Evolutionary conservation across 2,113 vertebrate genomes (phyloP), one percentile per base, ranked within the genome.

Genomic region (Xiphorhynchus elegans): DNA sequence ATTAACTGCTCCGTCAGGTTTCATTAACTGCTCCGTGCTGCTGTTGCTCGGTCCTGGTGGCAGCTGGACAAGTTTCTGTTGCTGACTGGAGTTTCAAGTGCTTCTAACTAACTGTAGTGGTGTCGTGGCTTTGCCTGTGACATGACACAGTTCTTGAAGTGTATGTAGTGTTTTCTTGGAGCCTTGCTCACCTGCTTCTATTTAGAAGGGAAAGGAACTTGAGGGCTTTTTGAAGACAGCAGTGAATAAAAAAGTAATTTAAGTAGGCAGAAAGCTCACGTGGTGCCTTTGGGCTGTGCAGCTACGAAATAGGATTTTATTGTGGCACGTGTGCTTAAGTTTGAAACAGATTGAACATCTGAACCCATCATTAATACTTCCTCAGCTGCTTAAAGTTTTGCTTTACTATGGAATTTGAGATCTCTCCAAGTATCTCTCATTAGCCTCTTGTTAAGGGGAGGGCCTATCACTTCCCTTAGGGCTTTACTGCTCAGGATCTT

Each of bases 121-220:
- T 49, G 26, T 31, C 9, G 1, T 6, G 55, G 58, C 56, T 75
- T 91, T 60, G 15, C 35, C 10, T 25, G 44, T 35, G 76, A 21
- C 8, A 7, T 10, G 33, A 10, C 40, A 31, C 50, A 4, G 10
- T 37, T 56, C 49, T 47, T 68, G 64, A 64, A 76, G 35, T 15
- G 29, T 31, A 11, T 0, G 0, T 40, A 37, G 10, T 1, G 31
- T 56, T 62, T n/a, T 33, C 20, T 11, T 15, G 37, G 12, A 44
- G 35, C 29, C 20, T 52, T 0, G 1, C 60, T 92, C 53, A 29
- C 28, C 46, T 82, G n/a, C 29, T 26, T 40, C 17, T 25, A 1
- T 70, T 90, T 66, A 74, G 46, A 66, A 79, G 6, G 6, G 14
- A 19, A 63, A 26, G 17, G 19, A 58, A 17, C 23, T 46, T 12